These are phyloP conservation scores for Scarus forsteni DNA, from an alignment of 2,797 vertebrate species.

Conservation along the genomic window DNA sequence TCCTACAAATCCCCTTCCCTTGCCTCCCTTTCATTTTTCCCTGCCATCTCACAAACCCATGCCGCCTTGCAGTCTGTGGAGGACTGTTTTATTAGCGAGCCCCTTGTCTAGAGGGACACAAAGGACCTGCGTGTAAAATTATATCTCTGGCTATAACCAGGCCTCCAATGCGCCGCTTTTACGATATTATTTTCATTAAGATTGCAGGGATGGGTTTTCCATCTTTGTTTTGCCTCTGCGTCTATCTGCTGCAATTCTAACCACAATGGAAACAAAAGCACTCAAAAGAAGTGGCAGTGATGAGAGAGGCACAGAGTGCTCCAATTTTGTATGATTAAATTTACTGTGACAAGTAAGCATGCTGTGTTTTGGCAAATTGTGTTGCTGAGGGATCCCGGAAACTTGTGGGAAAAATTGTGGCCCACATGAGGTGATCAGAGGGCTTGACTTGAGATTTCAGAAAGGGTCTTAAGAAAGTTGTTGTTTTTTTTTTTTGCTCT, in stretches of 20 bases:
- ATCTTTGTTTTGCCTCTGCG: constrained; percentile 46
- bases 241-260: constrained; percentile 53
- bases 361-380: constrained; percentile 60
- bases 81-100: constrained; percentile 57
- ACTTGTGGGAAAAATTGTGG: constrained; percentile 17
- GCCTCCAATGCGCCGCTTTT: constrained; percentile 58
- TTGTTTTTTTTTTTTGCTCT: constrained; percentile 32
- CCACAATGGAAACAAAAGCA: constrained; percentile 62
- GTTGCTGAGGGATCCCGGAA: constrained; percentile 50
- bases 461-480: constrained; percentile 28
- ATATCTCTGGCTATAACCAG: constrained; percentile 61
- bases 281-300: constrained; percentile 56
- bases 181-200: constrained; percentile 70
- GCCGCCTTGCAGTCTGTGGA: constrained; percentile 58
- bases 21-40: constrained; percentile 61
- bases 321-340: constrained; percentile 64
- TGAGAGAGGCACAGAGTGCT: constrained; percentile 48
- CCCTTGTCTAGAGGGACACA: constrained; percentile 53
- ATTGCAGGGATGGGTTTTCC: constrained; percentile 46
- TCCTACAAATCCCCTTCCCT: constrained; percentile 55
- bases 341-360: constrained; percentile 56
- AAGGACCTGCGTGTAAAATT: constrained; percentile 58
- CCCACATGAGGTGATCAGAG: constrained; percentile 34
- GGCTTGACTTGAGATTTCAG: constrained; percentile 38
- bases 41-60: constrained; percentile 61